A percentile compares a stretch with the other conserved stretches of the same genome.
Conservation (phyloP, 1,140 invertebrate genomes). For the Aphelinus certus region DNA sequence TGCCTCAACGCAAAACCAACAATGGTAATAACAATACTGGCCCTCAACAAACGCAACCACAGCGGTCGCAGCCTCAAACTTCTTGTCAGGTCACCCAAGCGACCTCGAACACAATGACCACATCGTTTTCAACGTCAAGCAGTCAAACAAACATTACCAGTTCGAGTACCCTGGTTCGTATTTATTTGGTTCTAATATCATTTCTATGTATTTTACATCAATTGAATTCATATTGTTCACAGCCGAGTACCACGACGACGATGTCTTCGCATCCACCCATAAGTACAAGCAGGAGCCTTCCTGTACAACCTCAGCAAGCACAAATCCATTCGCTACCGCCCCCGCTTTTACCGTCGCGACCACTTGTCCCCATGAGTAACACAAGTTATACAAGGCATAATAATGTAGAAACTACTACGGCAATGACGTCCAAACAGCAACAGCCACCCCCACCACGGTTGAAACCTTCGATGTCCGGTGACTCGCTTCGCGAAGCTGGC, state of each 20-base stretch:
- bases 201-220: not conserved
- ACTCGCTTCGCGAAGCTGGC: slow-evolving; percentile 59
- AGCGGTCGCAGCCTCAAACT: slow-evolving; percentile 43
- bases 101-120: slow-evolving; percentile 51
- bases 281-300: slow-evolving; percentile 51
- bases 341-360: slow-evolving; percentile 17
- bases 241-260: slow-evolving; percentile 34
- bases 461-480: slow-evolving; percentile 53
- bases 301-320: slow-evolving; percentile 48
- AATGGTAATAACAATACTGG: slow-evolving; percentile 38
- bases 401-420: slow-evolving; percentile 47
- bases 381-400: slow-evolving; percentile 45
- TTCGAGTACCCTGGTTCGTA: not conserved
- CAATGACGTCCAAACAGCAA: slow-evolving; percentile 51
- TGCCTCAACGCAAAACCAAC: slow-evolving; percentile 35
- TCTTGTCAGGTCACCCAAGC: slow-evolving; percentile 52
- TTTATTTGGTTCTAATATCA: not conserved
- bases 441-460: slow-evolving; percentile 55
- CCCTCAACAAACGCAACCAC: slow-evolving; percentile 40
- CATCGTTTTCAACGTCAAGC: slow-evolving; percentile 48
- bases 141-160: slow-evolving; percentile 53
- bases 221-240: not conserved
- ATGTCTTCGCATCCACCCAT: slow-evolving; percentile 47
- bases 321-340: too few species aligned
- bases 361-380: slow-evolving; percentile 39